A percentile compares a stretch with the other conserved stretches of the same genome.
phyloP scores from a whole-genome alignment of 2,797 vertebrate species.

The Microctenopoma steveboyesi region DNA sequence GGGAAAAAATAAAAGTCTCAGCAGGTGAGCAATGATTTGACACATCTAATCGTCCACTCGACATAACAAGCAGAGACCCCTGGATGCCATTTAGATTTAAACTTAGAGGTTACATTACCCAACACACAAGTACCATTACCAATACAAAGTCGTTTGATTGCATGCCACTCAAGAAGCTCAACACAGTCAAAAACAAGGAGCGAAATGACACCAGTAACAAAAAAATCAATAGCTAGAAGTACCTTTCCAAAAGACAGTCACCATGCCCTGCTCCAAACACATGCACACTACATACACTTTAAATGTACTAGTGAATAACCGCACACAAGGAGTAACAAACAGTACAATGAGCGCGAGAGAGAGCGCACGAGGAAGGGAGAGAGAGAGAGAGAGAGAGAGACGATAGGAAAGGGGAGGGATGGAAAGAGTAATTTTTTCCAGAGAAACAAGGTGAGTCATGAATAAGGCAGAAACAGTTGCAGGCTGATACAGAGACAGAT shows the following conservation, averaged over 20 bases:
- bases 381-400: slow-evolving; percentile 16
- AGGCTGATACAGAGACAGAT: slow-evolving; percentile 36
- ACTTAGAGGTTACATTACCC: background rate
- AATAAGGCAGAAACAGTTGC: slow-evolving; percentile 52
- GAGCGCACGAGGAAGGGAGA: background rate
- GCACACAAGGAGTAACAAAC: slow-evolving; percentile 22
- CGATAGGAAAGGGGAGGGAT: slow-evolving; percentile 68
- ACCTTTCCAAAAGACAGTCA: slow-evolving; percentile 66
- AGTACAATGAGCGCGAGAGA: slow-evolving; percentile 28
- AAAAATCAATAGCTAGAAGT: slow-evolving; percentile 44
- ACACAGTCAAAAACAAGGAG: slow-evolving; percentile 29
- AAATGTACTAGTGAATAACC: slow-evolving; percentile 35
- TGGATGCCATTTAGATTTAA: background rate
- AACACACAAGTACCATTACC: background rate
- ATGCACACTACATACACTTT: slow-evolving; percentile 21
- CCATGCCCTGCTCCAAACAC: slow-evolving; percentile 58
- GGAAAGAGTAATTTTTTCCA: slow-evolving; percentile 74
- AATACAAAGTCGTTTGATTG: background rate
- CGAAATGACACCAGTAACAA: slow-evolving; percentile 20
- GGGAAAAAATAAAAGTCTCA: slow-evolving; percentile 40
- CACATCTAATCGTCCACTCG: background rate
- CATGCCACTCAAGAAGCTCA: slow-evolving; percentile 2
- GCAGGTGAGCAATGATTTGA: background rate
- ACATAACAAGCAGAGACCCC: background rate
- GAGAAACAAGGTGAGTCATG: slow-evolving; percentile 79